phyloP scores from a whole-genome alignment of 92 coral and sea anemone genomes.

The Galaxea fascicularis region DNA sequence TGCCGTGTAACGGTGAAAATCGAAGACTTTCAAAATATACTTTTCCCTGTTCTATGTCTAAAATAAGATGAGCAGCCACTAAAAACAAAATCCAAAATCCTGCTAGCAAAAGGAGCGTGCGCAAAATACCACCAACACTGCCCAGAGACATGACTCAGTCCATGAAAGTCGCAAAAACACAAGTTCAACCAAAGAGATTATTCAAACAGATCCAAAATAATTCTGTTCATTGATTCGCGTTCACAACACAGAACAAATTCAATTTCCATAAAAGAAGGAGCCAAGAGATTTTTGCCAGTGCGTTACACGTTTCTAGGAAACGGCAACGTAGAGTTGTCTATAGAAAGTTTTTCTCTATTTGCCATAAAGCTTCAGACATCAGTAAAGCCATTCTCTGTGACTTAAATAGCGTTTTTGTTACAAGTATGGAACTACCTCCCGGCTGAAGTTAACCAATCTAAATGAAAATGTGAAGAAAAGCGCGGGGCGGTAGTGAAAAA shows the following conservation, averaged over 20 bases:
- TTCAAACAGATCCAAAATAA: background rate
- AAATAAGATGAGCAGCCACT: constrained; percentile 73
- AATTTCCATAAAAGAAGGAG: background rate
- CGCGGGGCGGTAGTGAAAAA: no score
- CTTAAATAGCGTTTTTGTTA: no score
- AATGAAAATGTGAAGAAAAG: no score
- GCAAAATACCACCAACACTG: constrained; percentile 33
- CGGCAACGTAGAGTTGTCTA: background rate
- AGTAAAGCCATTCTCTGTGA: no score
- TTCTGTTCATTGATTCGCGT: background rate
- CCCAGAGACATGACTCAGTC: constrained; percentile 12
- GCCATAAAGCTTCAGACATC: no score
- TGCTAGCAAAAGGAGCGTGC: constrained; percentile 53
- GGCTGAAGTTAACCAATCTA: no score
- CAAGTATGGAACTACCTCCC: no score
- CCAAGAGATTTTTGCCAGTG: background rate
- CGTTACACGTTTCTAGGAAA: background rate
- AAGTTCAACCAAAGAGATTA: background rate
- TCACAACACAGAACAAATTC: background rate
- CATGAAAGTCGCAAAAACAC: no score
- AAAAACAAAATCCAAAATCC: constrained; percentile 75
- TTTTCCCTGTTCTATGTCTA: constrained; percentile 77
- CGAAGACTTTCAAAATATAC: constrained; percentile 32
- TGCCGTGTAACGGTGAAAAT: background rate
- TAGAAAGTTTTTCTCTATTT: no score